These are phyloP conservation scores for Drosophila anomelani DNA, from an alignment of 2,888 invertebrate genomes.

Conservation along the genomic window DNA sequence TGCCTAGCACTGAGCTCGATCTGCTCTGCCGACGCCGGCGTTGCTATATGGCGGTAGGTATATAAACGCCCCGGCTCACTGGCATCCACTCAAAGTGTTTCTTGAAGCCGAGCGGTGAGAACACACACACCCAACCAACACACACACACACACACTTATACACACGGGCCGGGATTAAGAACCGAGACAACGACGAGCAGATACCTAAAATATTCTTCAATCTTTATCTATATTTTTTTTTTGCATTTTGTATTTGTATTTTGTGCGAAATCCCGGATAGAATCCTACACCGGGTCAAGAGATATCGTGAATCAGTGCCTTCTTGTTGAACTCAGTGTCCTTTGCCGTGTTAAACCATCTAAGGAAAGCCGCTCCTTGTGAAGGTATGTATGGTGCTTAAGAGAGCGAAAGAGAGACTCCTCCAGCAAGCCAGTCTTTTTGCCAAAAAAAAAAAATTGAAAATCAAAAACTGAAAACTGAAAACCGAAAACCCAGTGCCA, in stretches of 20 bases:
- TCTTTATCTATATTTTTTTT: neutral
- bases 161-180: conserved; percentile 12
- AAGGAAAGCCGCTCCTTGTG: neutral
- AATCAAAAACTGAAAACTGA: neutral
- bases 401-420: neutral
- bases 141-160: neutral
- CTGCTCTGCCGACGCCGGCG: conserved; percentile 19
- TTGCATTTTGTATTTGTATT: conserved; percentile 37
- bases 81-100: conserved; percentile 83
- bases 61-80: conserved; percentile 47
- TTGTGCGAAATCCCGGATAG: conserved; percentile 38
- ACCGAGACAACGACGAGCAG: conserved; percentile 2
- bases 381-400: conserved; percentile 6
- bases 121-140: conserved; percentile 40
- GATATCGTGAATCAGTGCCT: conserved; percentile 3
- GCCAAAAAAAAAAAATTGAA: neutral
- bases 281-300: neutral
- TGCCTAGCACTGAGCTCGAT: conserved; percentile 29
- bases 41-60: conserved; percentile 28
- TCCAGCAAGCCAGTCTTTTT: neutral
- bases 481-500: neutral
- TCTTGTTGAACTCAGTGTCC: conserved; percentile 4
- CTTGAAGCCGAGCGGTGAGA: conserved; percentile 70
- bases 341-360: neutral
- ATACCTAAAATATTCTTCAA: neutral